Conservation (phyloP, 1,140 invertebrate genomes). For the Habropoda laboriosa region DNA sequence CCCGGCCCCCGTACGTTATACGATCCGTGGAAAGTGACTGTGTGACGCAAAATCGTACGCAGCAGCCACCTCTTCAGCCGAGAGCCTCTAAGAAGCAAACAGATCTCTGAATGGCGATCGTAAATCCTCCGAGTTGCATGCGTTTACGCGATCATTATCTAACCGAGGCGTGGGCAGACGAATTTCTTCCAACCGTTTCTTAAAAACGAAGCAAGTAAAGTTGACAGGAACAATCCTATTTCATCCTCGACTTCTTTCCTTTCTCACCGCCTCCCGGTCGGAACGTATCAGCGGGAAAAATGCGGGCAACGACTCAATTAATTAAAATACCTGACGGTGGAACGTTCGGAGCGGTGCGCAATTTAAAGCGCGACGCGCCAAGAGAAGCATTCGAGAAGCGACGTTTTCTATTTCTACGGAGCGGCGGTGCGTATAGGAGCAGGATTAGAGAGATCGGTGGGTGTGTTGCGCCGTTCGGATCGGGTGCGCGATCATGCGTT, state of each 20-base stretch:
- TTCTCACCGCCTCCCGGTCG: accelerated
- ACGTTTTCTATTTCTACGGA: slow-evolving; percentile 49
- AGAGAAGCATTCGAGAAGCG: not conserved
- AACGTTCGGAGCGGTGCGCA: not conserved
- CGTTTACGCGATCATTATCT: not conserved
- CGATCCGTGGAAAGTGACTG: slow-evolving; percentile 41
- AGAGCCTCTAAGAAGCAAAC: too few relatives aligned
- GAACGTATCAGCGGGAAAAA: not conserved
- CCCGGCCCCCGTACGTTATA: not conserved
- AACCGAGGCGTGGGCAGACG: not conserved
- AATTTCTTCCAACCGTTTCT: not conserved
- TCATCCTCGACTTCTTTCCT: not conserved
- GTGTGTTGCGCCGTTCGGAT: slow-evolving; percentile 72
- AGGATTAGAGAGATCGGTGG: slow-evolving; percentile 77
- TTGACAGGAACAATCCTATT: too few relatives aligned
- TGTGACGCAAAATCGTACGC: not conserved
- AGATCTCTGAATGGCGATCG: not conserved
- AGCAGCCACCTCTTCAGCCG: not conserved
- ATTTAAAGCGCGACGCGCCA: not conserved
- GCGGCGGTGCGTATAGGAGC: slow-evolving; percentile 47
- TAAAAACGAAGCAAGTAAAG: too few relatives aligned
- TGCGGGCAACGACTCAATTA: not conserved
- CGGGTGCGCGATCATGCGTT: slow-evolving; percentile 80
- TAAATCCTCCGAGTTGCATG: not conserved
- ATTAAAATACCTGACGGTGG: not conserved